phyloP scores from a whole-genome alignment of 1,140 invertebrate genomes.

The Ceratina australensis region DNA sequence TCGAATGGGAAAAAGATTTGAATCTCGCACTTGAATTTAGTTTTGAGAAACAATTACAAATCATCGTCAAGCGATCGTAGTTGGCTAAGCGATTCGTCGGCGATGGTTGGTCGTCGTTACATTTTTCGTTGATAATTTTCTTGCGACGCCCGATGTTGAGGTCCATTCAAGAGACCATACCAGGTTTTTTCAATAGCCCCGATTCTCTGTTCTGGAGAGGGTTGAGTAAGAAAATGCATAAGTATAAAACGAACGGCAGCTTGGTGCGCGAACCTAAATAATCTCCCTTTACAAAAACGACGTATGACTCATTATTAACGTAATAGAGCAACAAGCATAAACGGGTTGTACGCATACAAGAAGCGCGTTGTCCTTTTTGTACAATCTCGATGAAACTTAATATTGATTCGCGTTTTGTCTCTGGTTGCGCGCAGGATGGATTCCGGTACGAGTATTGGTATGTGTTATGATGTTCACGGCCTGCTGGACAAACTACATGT shows the following conservation, averaged over 20 bases:
- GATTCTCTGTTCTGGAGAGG: constrained; percentile 21
- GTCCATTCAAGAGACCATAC: constrained; percentile 5
- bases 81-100: constrained; percentile 32
- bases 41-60: background rate
- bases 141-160: background rate
- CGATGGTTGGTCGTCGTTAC: background rate
- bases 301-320: no score
- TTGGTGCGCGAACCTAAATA: no score
- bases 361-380: no score
- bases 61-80: background rate
- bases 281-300: no score
- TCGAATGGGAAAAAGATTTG: background rate
- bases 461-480: constrained; percentile 85
- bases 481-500: constrained; percentile 85
- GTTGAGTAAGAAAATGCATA: constrained; percentile 39
- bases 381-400: no score
- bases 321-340: no score
- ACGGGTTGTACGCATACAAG: no score
- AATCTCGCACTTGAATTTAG: background rate
- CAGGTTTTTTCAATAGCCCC: background rate
- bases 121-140: background rate
- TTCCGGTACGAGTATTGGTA: constrained; percentile 78
- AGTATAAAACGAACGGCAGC: no score
- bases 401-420: no score
- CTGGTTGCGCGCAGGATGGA: constrained; percentile 56